A percentile compares a stretch with the other conserved stretches of the same genome.
Evolutionary conservation across 2,113 vertebrate genomes (phyloP).

Genomic region (Vanacampus margaritifer): DNA sequence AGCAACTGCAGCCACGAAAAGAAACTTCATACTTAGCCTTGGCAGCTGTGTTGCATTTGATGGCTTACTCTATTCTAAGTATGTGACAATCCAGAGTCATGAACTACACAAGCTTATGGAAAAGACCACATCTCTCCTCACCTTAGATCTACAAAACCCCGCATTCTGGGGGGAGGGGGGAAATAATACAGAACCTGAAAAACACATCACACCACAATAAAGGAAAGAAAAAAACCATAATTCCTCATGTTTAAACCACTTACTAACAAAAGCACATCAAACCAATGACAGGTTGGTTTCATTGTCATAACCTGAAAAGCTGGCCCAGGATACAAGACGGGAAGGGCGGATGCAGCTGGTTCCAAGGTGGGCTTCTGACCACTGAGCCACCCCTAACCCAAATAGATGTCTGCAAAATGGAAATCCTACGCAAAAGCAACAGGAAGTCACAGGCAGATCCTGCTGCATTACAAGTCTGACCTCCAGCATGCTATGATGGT

Average conservation of each 20-base stretch:
- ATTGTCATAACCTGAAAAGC: constrained; percentile 47
- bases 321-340: constrained; percentile 24
- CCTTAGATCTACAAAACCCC: constrained; percentile 16
- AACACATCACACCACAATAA: constrained; percentile 29
- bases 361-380: constrained; percentile 37
- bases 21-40: constrained; percentile 24
- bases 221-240: constrained; percentile 48
- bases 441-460: constrained; percentile 22
- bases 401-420: constrained; percentile 37
- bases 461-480: neutral
- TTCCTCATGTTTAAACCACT: constrained; percentile 37
- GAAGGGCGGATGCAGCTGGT: constrained; percentile 50
- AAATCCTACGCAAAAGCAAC: constrained; percentile 49
- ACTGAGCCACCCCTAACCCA: constrained; percentile 24
- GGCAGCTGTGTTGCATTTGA: constrained; percentile 23
- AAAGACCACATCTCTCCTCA: constrained; percentile 28
- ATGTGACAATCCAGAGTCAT: constrained; percentile 21
- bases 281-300: constrained; percentile 51
- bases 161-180: constrained; percentile 9
- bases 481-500: neutral
- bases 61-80: constrained; percentile 13
- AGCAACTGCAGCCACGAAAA: constrained; percentile 40
- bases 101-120: constrained; percentile 32
- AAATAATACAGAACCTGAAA: constrained; percentile 27
- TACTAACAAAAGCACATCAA: constrained; percentile 35